A percentile compares a stretch with the other conserved stretches of the same genome.
phyloP scores from a whole-genome alignment of 1,140 invertebrate genomes.

The Arctopsyche grandis region DNA sequence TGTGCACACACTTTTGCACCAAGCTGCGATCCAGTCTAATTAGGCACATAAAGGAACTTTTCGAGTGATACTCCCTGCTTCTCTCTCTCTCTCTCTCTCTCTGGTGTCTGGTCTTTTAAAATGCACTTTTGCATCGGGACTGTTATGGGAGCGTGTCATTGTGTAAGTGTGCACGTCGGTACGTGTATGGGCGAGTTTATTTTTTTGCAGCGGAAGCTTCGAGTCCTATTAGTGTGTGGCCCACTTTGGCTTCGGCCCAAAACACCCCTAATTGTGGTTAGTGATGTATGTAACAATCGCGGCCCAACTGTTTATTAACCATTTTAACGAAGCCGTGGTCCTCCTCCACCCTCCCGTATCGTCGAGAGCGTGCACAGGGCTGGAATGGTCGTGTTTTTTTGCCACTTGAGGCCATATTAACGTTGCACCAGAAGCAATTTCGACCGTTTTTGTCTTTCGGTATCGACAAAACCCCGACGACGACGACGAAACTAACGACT shows the following conservation, averaged over 20 bases:
- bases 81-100: background rate
- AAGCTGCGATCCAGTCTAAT: no score
- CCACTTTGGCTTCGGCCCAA: slow-evolving; percentile 48
- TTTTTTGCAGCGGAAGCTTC: slow-evolving; percentile 23
- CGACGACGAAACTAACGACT: no score
- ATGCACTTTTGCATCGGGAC: slow-evolving; percentile 8
- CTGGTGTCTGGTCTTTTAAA: no score
- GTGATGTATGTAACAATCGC: slow-evolving; percentile 55
- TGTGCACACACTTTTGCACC: no score
- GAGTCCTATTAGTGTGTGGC: slow-evolving; percentile 41
- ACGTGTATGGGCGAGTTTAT: background rate
- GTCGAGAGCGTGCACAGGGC: background rate
- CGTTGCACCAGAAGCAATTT: background rate
- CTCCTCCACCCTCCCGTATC: slow-evolving; percentile 9
- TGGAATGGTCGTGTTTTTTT: background rate
- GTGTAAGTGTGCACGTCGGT: no score
- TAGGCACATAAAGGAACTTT: no score
- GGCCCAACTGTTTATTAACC: slow-evolving; percentile 53
- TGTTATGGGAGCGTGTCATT: no score
- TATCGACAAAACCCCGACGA: no score
- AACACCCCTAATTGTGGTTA: slow-evolving; percentile 55
- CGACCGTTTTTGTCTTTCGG: background rate
- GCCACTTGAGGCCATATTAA: background rate
- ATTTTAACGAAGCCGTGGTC: slow-evolving; percentile 50
- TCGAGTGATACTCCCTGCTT: background rate